These are phyloP conservation scores for Heliocidaris erythrogramma DNA, from an alignment of 35 echinoderm and acorn worm species.

Conservation along the genomic window DNA sequence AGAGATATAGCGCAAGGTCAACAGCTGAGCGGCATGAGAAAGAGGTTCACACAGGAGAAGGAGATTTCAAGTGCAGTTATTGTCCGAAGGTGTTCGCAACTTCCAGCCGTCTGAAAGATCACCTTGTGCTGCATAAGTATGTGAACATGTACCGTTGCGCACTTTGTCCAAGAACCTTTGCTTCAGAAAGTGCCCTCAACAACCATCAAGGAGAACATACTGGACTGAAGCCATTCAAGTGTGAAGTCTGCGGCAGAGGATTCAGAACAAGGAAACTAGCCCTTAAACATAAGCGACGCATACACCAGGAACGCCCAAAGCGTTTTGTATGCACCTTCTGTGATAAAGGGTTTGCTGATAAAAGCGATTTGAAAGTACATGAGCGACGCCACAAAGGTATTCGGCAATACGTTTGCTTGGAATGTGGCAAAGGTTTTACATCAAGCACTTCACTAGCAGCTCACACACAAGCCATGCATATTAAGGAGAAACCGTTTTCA, in stretches of 20 bases:
- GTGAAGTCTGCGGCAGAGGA: background rate
- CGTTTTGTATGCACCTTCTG: background rate
- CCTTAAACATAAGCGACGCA: background rate
- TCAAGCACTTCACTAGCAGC: background rate
- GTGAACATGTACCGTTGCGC: background rate
- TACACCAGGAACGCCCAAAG: background rate
- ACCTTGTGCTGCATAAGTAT: background rate
- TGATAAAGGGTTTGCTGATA: background rate
- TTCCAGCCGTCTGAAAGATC: background rate
- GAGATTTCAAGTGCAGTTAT: background rate
- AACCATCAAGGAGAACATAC: conserved; percentile 21
- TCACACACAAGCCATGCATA: background rate
- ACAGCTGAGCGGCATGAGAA: background rate
- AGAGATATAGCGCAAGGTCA: background rate
- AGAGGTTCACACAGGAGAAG: background rate
- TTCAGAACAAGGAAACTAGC: background rate
- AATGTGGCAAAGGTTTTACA: background rate
- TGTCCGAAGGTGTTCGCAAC: background rate
- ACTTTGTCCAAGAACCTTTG: background rate
- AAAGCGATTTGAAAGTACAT: background rate
- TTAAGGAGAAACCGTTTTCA: background rate
- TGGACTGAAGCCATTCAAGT: background rate
- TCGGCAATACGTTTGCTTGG: background rate
- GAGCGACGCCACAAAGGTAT: conserved; percentile 23
- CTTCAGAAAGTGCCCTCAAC: conserved; percentile 7